Base-by-base conservation (phyloP, 2,113 vertebrate genomes). In the Amblyornis subalaris region DNA sequence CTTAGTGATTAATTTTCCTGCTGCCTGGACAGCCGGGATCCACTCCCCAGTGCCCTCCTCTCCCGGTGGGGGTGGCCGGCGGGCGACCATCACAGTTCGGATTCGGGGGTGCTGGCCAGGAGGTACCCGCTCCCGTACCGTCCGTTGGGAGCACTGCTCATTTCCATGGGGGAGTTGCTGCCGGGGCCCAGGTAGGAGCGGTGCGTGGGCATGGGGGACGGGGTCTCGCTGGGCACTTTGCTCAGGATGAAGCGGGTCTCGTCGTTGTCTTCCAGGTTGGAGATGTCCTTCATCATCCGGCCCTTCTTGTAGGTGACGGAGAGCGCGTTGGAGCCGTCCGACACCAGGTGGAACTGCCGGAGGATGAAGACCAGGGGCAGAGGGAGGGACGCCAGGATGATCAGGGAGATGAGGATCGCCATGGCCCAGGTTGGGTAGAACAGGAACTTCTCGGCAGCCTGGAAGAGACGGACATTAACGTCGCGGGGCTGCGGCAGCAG, bases 241-340 rank as follows among this genome's bases (percentile, higher is more conserved):
- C 98, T 98, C 79, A 99, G 98, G 96, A 99, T 99, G 97, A 99
- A 99, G 90, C 99, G 99, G 14, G 99, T 99, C 97, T 99, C 99
- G 0, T 99, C 99, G 0, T 99, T 99, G 94, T 99, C 99, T 80
- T 99, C 99, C 91, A 99, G 89, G 96, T 99, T 99, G 96, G 99
- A 99, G 86, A 99, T 99, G 97, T 99, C 99, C 96, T 99, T 99
- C 98, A 99, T 99, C 98, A 99, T 99, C 80, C 97, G 97, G 8
- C 99, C 99, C 90, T 99, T 99, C 93, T 99, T 99, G 97, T 99
- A 99, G 81, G 99, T 99, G 91, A 99, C 99, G 0, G 99, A 99
- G 65, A 99, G 98, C 88, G 99, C 98, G 51, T 99, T 99, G 97
- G 99, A 99, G 83, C 99, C 99, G 0, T 99, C 99, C 0, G 99